Evolutionary conservation across 2,888 invertebrate genomes (phyloP), one percentile per base, ranked within the genome.

Genomic region (Athalia circularis): DNA sequence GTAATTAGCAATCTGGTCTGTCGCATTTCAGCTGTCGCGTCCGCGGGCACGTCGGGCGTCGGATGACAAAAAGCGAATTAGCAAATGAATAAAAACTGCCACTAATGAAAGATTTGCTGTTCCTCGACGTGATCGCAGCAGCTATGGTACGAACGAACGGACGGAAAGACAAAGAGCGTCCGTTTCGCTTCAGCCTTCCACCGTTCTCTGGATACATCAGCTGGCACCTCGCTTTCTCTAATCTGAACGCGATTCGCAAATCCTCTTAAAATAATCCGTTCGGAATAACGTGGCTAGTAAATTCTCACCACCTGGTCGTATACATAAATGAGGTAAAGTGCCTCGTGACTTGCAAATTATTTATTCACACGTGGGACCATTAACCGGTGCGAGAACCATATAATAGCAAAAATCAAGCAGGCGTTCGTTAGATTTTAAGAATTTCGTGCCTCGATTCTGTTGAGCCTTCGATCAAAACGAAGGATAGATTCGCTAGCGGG

Each of bases 41-140:
- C 62, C 3, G 8, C 13, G 15, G 8, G 62, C 13, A 54, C 68
- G 15, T 54, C 68, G 11, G 9, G 6, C 43, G 29, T 29, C 29
- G 13, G 72, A 59, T 72, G 72, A 72, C 72, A 72, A 59, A 72
- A 72, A 72, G 72, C 15, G 6, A 45, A 72, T 59, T 47, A 72
- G 47, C 72, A 59, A 72, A 72, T 72, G 13, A 57, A 72, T 45
- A 72, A 47, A 9, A 45, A 13, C 47, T 57, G 8, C 7, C 6
- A 72, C 72, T 47, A 11, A 72, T 43, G 13, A 47, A 72, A 72
- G 72, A 72, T 72, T 57, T 8, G 43, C 57, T 47, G 29, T 29
- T 29, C 2, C 29, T n/a, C 54, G 54, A 47, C 11, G 47, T 48
- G 47, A n/a, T 5, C 72, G 5, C 11, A 59, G 72, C 29, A 29